Evolutionary conservation across 2,797 vertebrate species (phyloP), one percentile per base, ranked within the genome.

Genomic region (Pelochelys cantorii): DNA sequence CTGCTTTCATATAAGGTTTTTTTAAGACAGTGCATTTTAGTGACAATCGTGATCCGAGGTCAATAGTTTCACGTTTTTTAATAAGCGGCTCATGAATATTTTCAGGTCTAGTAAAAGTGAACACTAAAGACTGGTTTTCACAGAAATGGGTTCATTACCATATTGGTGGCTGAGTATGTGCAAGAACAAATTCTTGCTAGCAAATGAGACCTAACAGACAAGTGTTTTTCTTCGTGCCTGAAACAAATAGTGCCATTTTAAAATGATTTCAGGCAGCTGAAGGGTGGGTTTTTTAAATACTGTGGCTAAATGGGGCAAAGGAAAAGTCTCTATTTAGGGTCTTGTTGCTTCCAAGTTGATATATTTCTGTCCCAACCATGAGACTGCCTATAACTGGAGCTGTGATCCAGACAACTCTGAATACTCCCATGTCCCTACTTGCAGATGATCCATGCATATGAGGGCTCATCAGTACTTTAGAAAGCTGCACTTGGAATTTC

Each of bases 111-210:
- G 53, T 31, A 57, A 71, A 90, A 60, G 1, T 9, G 11, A 84
- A 68, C 60, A 54, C 56, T 90, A 60, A 78, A 82, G 59, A 89
- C 13, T 27, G 57, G 6, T 85, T 93, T 81, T 83, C 4, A 3
- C 29, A 85, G 9, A 56, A 7, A 25, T 2, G 56, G 2, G 5
- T 54, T 90, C 2, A 0, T 92, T 90, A 42, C 12, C 4, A 10
- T 75, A 22, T 3, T 31, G 5, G 2, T 52, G 18, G 84, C 53
- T 94, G 57, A 93, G 90, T 3, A 81, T 1, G 3, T 7, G 9
- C 11, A 55, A 52, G 56, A 89, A 79, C 13, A 84, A 93, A 89
- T 89, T 83, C 59, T 78, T 88, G 9, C 3, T 54, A 31, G 27
- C 71, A 84, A 81, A 15, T 34, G 8, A 92, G 92, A 74, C 71